phyloP scores from a whole-genome alignment of 2,797 vertebrate genomes.

The Mus minutoides region DNA sequence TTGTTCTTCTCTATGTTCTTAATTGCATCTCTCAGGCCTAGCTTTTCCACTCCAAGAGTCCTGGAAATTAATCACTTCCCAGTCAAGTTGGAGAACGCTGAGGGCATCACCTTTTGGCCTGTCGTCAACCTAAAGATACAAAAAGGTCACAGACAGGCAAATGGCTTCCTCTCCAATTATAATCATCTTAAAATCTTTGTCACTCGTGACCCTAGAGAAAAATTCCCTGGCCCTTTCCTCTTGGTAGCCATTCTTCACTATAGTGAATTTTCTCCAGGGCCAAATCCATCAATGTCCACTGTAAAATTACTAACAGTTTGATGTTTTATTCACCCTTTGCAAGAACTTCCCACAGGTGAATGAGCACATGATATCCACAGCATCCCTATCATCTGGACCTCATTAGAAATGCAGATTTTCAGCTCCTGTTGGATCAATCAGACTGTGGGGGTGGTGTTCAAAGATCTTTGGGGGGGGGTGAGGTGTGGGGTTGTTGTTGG shows the following conservation, averaged over 20 bases:
- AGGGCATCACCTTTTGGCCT: slow-evolving; percentile 62
- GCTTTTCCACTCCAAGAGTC: slow-evolving; percentile 59
- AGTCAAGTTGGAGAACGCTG: slow-evolving; percentile 62
- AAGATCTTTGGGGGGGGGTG: not conserved
- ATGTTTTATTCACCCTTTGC: slow-evolving; percentile 55
- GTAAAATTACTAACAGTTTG: slow-evolving; percentile 56
- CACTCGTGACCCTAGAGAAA: not conserved
- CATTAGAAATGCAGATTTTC: not conserved
- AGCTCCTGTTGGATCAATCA: not conserved
- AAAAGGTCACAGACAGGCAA: not conserved
- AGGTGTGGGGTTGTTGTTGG: not conserved
- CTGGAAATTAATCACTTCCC: slow-evolving; percentile 78
- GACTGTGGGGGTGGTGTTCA: not conserved
- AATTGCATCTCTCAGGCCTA: slow-evolving; percentile 72
- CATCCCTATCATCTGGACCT: not conserved
- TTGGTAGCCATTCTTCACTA: slow-evolving; percentile 16
- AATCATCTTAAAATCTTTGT: slow-evolving; percentile 20
- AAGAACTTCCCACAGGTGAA: slow-evolving; percentile 1
- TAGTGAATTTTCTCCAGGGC: slow-evolving; percentile 42
- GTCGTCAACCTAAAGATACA: slow-evolving; percentile 22
- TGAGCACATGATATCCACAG: not conserved
- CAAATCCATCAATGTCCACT: slow-evolving; percentile 44
- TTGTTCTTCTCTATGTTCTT: slow-evolving; percentile 71
- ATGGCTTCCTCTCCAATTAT: slow-evolving; percentile 23
- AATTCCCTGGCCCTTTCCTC: slow-evolving; percentile 47